Evolutionary conservation across 2,113 vertebrate species (phyloP).

Genomic region (Thymallus thymallus): DNA sequence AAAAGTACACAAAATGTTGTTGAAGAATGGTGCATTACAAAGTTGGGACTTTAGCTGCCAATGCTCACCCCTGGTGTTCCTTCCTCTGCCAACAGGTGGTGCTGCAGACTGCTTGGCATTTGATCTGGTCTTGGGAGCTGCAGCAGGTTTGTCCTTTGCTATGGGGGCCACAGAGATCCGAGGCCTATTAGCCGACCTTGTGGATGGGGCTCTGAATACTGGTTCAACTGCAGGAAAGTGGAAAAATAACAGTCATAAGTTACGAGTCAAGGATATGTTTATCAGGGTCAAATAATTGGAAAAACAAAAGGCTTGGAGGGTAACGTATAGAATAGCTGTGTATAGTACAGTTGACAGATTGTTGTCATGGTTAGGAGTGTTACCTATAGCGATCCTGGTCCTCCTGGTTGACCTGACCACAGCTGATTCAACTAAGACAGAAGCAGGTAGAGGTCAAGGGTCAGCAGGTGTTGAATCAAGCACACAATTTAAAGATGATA

Average conservation of each 20-base stretch:
- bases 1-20: neutral
- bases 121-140: slow-evolving; percentile 47
- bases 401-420: slow-evolving; percentile 8
- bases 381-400: slow-evolving; percentile 49
- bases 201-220: slow-evolving; percentile 22
- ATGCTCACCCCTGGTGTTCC: slow-evolving; percentile 2
- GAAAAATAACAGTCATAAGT: slow-evolving; percentile 14
- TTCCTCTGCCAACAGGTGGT: slow-evolving; percentile 33
- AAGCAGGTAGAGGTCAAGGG: neutral
- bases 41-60: neutral
- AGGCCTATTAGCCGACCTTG: slow-evolving; percentile 54
- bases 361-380: neutral
- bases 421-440: neutral
- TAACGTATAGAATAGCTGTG: too few species aligned
- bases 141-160: slow-evolving; percentile 31
- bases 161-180: slow-evolving; percentile 23
- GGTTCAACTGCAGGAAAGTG: slow-evolving; percentile 33
- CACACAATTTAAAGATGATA: neutral
- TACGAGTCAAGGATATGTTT: neutral
- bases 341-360: neutral
- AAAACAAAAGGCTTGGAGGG: neutral
- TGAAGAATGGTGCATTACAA: neutral
- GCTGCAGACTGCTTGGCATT: slow-evolving; percentile 27
- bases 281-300: slow-evolving; percentile 13
- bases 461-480: neutral